A percentile compares a stretch with the other conserved stretches of the same genome.
phyloP scores from a whole-genome alignment of 2,113 vertebrate genomes.

The Hystrix brachyura region DNA sequence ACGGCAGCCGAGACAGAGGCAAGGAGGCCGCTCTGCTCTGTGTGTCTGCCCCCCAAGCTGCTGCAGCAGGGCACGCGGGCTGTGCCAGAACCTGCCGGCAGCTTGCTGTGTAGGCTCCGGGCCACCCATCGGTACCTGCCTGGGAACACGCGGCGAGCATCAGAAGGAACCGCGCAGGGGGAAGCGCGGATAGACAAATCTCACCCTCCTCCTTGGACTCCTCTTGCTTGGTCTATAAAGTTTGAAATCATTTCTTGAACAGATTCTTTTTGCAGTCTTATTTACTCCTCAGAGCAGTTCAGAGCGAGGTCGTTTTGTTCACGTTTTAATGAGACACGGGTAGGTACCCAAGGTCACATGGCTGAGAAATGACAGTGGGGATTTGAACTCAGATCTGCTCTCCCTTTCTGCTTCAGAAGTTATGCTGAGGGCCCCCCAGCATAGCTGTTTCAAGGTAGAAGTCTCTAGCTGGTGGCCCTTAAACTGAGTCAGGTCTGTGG shows the following conservation, averaged over 20 bases:
- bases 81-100: background rate
- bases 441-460: background rate
- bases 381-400: background rate
- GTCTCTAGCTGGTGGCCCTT: background rate
- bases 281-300: background rate
- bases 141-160: background rate
- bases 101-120: background rate
- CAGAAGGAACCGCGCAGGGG: background rate
- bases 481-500: background rate
- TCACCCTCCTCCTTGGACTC: background rate
- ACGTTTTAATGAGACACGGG: background rate
- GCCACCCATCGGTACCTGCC: background rate
- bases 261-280: background rate
- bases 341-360: background rate
- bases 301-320: background rate
- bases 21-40: background rate
- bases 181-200: background rate
- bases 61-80: too few relatives aligned
- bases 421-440: background rate
- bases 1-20: rapidly evolving
- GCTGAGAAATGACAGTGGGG: background rate
- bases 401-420: background rate
- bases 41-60: too few relatives aligned
- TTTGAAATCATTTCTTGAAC: background rate
- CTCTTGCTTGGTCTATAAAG: background rate